phyloP scores from a whole-genome alignment of 2,797 vertebrate genomes.

The Euthynnus affinis region DNA sequence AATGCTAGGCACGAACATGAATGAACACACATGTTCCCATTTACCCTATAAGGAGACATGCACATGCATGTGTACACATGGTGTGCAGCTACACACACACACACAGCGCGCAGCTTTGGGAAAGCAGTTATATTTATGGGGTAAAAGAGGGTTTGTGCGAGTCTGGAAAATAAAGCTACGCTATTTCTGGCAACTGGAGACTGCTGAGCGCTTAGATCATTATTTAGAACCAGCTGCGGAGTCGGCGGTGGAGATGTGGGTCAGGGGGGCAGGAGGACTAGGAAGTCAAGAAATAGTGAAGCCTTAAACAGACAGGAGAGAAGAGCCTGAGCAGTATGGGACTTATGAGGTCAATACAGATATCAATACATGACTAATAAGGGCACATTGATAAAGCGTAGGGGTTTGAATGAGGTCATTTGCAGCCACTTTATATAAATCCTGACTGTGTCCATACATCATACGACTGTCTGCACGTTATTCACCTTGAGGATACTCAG shows the following conservation, averaged over 20 bases:
- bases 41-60: constrained; percentile 43
- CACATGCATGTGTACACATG: background rate
- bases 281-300: constrained; percentile 29
- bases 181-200: constrained; percentile 69
- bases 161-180: constrained; percentile 58
- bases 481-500: constrained; percentile 12
- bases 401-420: background rate
- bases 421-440: background rate
- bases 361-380: background rate
- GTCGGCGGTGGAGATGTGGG: constrained; percentile 58
- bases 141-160: constrained; percentile 51
- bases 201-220: constrained; percentile 61
- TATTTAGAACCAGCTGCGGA: constrained; percentile 71
- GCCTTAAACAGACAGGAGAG: constrained; percentile 28
- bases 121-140: constrained; percentile 57
- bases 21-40: constrained; percentile 59
- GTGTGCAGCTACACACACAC: background rate
- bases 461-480: background rate
- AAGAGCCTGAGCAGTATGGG: background rate
- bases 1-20: constrained; percentile 21
- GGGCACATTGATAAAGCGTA: background rate
- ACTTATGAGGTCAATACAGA: background rate
- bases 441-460: background rate
- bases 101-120: constrained; percentile 9
- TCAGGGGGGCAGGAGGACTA: constrained; percentile 59